A percentile compares a stretch with the other conserved stretches of the same genome.
Evolutionary conservation across 2,888 invertebrate species (phyloP).

Genomic region (Dione vanillae): DNA sequence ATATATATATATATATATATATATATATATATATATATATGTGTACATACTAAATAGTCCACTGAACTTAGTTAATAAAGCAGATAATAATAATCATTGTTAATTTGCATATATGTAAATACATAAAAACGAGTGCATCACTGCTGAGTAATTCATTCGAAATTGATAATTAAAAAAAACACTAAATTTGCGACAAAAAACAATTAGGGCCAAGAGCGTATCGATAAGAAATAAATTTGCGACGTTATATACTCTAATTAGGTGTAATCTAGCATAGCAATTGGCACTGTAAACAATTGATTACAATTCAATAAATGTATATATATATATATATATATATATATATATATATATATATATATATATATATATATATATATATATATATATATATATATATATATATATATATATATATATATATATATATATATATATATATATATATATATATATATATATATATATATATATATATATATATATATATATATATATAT

Average conservation of each 20-base stretch:
- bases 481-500: not conserved
- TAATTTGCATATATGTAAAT: not conserved
- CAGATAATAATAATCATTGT: not conserved
- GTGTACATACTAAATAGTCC: not conserved
- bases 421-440: not conserved
- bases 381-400: not conserved
- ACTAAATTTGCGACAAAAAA: slow-evolving; percentile 23
- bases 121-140: not conserved
- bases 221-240: slow-evolving; percentile 29
- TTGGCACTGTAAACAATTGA: slow-evolving; percentile 9
- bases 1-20: too few species aligned
- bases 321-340: not conserved
- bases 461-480: not conserved
- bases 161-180: slow-evolving; percentile 6
- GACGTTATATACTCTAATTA: not conserved
- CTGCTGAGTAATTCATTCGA: not conserved
- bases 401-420: not conserved
- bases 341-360: not conserved
- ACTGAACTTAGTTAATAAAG: not conserved
- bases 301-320: not conserved
- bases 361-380: not conserved
- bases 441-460: not conserved
- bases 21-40: too few species aligned
- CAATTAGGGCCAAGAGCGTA: slow-evolving; percentile 34
- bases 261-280: not conserved